Evolutionary conservation across 1,140 invertebrate genomes (phyloP).

Genomic region (Megalonaias nervosa): DNA sequence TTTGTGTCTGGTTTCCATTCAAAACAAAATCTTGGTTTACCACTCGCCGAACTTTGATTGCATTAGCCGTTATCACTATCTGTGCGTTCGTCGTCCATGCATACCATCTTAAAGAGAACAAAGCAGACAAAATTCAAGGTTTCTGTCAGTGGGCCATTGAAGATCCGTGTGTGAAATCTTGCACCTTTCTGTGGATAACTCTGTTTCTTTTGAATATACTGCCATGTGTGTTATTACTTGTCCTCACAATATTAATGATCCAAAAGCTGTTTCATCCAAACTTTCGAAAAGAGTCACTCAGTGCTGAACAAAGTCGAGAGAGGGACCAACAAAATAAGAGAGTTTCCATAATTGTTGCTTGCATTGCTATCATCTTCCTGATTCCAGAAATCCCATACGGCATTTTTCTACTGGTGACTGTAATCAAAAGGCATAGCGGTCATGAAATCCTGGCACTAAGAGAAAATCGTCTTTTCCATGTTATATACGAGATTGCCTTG

Average conservation of each 20-base stretch:
- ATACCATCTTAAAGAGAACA: conserved; percentile 19
- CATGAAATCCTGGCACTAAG: neutral
- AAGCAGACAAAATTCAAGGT: neutral
- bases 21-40: conserved; percentile 16
- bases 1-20: conserved; percentile 29
- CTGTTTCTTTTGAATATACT: conserved; percentile 20
- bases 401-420: conserved; percentile 4
- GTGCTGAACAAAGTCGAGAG: conserved; percentile 7
- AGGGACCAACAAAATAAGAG: conserved; percentile 8
- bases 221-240: conserved; percentile 14
- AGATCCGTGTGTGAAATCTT: conserved; percentile 6
- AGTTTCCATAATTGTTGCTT: conserved; percentile 20
- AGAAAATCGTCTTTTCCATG: conserved; percentile 6
- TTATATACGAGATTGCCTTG: conserved; percentile 21
- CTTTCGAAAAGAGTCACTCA: conserved; percentile 5
- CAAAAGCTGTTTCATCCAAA: neutral
- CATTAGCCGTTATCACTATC: neutral
- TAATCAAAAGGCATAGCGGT: neutral
- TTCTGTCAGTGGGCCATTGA: conserved; percentile 18
- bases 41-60: conserved; percentile 5
- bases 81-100: conserved; percentile 21
- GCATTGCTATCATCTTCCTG: conserved; percentile 23
- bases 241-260: conserved; percentile 11
- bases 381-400: conserved; percentile 31
- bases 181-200: conserved; percentile 23